A percentile compares a stretch with the other conserved stretches of the same genome.
These are phyloP conservation scores for Melanostoma scalare DNA, from an alignment of 2,888 invertebrate species.

Conservation along the genomic window DNA sequence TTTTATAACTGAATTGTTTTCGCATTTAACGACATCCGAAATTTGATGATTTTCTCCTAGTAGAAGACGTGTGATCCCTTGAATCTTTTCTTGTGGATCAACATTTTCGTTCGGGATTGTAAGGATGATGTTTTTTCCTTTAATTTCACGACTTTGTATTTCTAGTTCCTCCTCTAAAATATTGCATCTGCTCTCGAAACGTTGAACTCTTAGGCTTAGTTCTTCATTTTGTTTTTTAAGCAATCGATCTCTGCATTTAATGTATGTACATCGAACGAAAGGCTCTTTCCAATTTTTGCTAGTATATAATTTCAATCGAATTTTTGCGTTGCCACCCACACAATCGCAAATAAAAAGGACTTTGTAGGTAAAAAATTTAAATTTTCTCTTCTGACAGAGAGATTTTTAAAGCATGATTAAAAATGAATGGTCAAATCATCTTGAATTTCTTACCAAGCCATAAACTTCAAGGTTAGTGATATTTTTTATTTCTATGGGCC, in stretches of 20 bases:
- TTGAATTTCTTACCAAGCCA: slow-evolving; percentile 11
- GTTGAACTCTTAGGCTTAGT: neutral
- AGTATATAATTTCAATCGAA: too few species aligned
- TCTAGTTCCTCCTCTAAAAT: neutral
- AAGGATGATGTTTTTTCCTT: neutral
- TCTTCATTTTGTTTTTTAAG: slow-evolving; percentile 1
- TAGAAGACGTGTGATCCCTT: neutral
- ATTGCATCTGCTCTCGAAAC: neutral
- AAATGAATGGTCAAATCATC: slow-evolving; percentile 1
- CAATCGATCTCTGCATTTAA: neutral
- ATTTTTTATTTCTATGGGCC: neutral
- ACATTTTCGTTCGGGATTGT: neutral
- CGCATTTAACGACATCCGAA: neutral
- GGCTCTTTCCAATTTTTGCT: too few species aligned
- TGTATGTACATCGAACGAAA: neutral
- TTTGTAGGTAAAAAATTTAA: too few species aligned
- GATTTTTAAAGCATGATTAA: too few species aligned
- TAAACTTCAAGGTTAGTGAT: slow-evolving; percentile 28
- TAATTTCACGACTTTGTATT: neutral
- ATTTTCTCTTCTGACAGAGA: too few species aligned
- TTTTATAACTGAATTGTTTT: slow-evolving; percentile 5
- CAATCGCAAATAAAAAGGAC: too few species aligned
- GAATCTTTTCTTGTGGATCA: neutral
- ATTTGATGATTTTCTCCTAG: neutral
- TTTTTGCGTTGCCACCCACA: too few species aligned